phyloP scores from a whole-genome alignment of 2,113 vertebrate genomes.

The Calyptommatus sinebrachiatus region DNA sequence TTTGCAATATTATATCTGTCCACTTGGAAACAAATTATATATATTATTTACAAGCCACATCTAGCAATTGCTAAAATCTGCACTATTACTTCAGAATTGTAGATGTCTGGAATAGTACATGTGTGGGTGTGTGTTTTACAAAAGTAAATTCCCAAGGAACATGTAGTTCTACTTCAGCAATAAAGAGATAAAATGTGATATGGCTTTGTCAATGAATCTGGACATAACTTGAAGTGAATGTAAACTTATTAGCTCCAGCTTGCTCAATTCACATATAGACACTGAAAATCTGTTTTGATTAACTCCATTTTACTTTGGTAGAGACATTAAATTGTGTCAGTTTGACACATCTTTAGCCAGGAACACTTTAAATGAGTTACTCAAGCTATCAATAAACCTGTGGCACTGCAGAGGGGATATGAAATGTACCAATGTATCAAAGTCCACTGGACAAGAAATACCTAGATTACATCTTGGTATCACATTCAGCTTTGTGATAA shows the following conservation, averaged over 20 bases:
- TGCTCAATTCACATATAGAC: neutral
- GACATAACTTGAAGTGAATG: neutral
- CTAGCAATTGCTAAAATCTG: neutral
- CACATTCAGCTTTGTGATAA: too few relatives aligned
- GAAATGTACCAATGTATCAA: too few relatives aligned
- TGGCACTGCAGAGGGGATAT: too few relatives aligned
- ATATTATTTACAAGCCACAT: neutral
- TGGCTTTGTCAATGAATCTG: neutral
- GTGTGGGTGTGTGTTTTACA: neutral
- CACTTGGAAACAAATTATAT: constrained; percentile 1
- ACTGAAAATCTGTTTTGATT: neutral
- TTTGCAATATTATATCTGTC: neutral
- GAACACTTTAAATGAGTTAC: too few relatives aligned
- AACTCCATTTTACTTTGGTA: neutral
- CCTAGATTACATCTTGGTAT: too few relatives aligned
- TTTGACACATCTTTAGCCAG: too few relatives aligned
- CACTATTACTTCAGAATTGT: neutral
- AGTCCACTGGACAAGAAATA: too few relatives aligned
- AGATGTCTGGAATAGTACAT: neutral
- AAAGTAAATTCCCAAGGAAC: neutral
- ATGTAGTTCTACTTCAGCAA: neutral
- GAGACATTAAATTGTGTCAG: neutral
- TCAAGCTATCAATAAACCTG: too few relatives aligned
- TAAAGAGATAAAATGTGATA: neutral
- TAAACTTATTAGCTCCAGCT: neutral